These are phyloP conservation scores for Siderastrea siderea DNA, from an alignment of 92 coral and sea anemone species.

Conservation along the genomic window DNA sequence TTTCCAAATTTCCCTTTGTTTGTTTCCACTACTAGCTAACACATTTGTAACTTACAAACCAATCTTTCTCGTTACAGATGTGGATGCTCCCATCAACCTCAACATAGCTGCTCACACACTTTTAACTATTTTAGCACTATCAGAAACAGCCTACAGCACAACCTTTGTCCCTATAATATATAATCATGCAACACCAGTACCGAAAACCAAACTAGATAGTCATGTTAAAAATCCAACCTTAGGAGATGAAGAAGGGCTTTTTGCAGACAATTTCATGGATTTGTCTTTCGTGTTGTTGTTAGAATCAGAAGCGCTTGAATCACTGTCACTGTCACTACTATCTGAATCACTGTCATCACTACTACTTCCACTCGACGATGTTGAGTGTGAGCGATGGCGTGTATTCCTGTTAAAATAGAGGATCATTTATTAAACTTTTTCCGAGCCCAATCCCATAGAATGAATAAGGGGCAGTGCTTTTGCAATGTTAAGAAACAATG, in stretches of 20 bases:
- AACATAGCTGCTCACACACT: too few species aligned
- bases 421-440: too few species aligned
- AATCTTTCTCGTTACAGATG: too few species aligned
- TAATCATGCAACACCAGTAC: background rate
- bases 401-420: constrained; percentile 28
- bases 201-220: background rate
- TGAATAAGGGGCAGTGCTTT: too few species aligned
- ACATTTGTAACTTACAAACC: too few species aligned
- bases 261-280: constrained; percentile 49
- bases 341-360: constrained; percentile 94
- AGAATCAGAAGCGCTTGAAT: constrained; percentile 59
- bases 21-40: too few species aligned
- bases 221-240: constrained; percentile 28
- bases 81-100: too few species aligned
- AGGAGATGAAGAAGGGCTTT: constrained; percentile 41
- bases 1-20: too few species aligned
- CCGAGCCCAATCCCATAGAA: too few species aligned
- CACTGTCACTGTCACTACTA: constrained; percentile 93
- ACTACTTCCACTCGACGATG: constrained; percentile 89
- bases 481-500: too few species aligned
- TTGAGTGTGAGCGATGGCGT: constrained; percentile 58
- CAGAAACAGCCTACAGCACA: too few species aligned
- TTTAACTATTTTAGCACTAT: too few species aligned
- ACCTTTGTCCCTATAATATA: background rate
- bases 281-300: constrained; percentile 46